Evolutionary conservation across 2,797 vertebrate genomes (phyloP), one percentile per base, ranked within the genome.

Genomic region (Micropoecilia bifurca): DNA sequence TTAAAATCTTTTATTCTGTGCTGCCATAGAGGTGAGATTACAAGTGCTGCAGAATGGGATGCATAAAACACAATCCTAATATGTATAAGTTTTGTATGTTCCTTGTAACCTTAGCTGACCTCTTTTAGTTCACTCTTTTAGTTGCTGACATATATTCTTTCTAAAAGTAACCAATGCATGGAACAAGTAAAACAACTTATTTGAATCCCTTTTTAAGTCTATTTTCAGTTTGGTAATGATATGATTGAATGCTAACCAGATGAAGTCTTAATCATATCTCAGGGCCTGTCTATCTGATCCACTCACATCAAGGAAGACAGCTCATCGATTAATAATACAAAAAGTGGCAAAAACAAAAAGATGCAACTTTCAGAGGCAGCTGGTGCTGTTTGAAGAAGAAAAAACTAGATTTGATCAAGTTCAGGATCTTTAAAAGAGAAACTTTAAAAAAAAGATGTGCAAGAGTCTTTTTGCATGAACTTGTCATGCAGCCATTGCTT

Each of bases 401-500:
- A 33, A 6, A 45, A 13, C 10, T 3, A 20, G 59, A 69, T 71
- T n/a, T 53, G 50, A 71, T 80, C 20, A 28, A 9, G 2, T 59
- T 28, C 50, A 69, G 22, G 22, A 28, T 68, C 25, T 74, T 79
- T 30, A 16, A 39, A 55, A 72, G 8, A 2, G 9, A 50, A 68
- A 46, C 6, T 71, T 36, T 6, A 74, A 55, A 50, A 41, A 55
- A 39, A 12, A 50, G 8, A 10, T 83, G 73, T 80, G 43, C 53
- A 33, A 55, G 57, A 87, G 80, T 59, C 75, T 83, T 80, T 93
- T 92, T 95, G 95, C 95, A 95, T 93, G 94, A 89, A 80, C 80
- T 68, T 87, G 91, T 92, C 87, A 86, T 92, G 90, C 78, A 84
- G 90, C 79, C 79, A 79, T 85, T 81, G 83, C 83, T 85, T 87